Evolutionary conservation across 2,797 vertebrate species (phyloP).

Genomic region (Coracias cyanogaster): DNA sequence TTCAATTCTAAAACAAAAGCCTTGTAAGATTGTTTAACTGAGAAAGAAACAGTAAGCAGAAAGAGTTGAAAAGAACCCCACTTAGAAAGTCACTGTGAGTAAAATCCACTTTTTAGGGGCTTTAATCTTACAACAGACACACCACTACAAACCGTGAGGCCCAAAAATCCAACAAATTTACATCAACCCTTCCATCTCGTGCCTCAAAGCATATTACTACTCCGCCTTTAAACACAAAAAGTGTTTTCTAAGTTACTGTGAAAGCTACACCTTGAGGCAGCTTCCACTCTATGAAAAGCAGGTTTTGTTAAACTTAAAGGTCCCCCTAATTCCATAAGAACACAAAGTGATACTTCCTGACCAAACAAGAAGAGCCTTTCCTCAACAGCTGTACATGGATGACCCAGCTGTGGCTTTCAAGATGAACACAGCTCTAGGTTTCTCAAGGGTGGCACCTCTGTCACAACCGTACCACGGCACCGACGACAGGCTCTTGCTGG

Average conservation of each 20-base stretch:
- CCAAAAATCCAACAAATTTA: not conserved
- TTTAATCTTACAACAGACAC: not conserved
- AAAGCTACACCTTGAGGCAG: not conserved
- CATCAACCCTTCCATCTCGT: not conserved
- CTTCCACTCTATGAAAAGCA: not conserved
- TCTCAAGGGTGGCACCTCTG: not conserved
- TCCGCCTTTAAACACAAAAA: not conserved
- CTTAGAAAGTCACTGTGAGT: not conserved
- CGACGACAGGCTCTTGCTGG: fast-evolving
- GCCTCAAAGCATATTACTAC: not conserved
- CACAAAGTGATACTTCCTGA: not conserved
- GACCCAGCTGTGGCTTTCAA: not conserved
- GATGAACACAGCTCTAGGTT: not conserved
- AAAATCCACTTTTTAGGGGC: not conserved
- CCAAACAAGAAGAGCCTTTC: not conserved
- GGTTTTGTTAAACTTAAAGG: not conserved
- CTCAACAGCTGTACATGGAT: not conserved
- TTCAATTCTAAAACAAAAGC: not conserved
- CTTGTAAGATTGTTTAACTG: not conserved
- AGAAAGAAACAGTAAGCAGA: not conserved
- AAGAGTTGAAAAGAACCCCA: not conserved
- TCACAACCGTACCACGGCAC: not conserved
- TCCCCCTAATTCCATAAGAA: not conserved
- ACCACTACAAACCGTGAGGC: not conserved
- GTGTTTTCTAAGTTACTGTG: not conserved